Conservation (phyloP, 2,888 invertebrate genomes). For the Drosophila vallismaia region DNA sequence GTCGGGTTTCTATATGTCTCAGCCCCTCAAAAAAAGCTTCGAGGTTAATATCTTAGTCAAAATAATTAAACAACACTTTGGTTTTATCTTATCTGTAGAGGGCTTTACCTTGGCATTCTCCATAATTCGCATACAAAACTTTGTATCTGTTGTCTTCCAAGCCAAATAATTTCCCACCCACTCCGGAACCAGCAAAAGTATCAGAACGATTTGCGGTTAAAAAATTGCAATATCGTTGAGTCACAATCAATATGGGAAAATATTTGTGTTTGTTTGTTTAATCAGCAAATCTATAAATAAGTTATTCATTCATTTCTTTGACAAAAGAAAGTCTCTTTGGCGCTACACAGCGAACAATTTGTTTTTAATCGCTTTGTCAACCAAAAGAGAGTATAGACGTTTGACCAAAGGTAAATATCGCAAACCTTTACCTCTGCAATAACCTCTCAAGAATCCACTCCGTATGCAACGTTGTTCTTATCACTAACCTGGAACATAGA, state of each 20-base stretch:
- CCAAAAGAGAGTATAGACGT: neutral
- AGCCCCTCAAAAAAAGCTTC: conserved; percentile 2
- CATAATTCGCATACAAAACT: conserved; percentile 27
- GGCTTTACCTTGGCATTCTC: conserved; percentile 8
- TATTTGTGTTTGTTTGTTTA: conserved; percentile 48
- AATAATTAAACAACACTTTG: conserved; percentile 26
- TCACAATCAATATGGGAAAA: conserved; percentile 29
- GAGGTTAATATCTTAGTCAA: conserved; percentile 11
- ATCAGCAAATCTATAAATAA: conserved; percentile 69
- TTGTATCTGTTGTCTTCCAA: neutral
- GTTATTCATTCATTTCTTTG: conserved; percentile 54
- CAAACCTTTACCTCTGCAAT: neutral
- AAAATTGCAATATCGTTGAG: conserved; percentile 25
- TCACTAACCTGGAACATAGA: conserved; percentile 20
- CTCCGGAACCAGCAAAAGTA: neutral
- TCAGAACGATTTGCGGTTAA: conserved; percentile 9
- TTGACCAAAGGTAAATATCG: too few species aligned
- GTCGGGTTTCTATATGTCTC: conserved; percentile 1
- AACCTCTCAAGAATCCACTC: neutral
- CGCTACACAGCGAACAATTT: neutral
- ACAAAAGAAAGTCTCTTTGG: conserved; percentile 33
- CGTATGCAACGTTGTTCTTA: conserved; percentile 35
- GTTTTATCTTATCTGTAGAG: conserved; percentile 33
- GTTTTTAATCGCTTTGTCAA: neutral
- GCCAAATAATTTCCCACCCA: conserved; percentile 1